These are phyloP conservation scores for Pedicia rivosa DNA, from an alignment of 2,888 invertebrate species.

Conservation along the genomic window DNA sequence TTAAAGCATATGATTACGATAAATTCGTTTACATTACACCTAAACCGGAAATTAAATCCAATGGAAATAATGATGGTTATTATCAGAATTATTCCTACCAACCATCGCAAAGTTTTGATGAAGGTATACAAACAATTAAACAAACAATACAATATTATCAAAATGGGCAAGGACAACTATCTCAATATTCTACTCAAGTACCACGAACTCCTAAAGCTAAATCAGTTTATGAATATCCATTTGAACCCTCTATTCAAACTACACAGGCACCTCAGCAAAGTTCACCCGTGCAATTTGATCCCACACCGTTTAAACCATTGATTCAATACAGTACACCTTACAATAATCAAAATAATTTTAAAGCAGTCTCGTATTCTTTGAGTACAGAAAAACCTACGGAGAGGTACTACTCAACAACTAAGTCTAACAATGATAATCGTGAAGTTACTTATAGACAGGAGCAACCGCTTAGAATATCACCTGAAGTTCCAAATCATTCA, in stretches of 20 bases:
- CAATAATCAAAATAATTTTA: conserved; percentile 25
- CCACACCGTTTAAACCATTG: conserved; percentile 47
- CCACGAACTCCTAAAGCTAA: conserved; percentile 31
- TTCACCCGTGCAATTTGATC: conserved; percentile 30
- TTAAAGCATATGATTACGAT: conserved; percentile 13
- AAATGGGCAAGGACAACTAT: conserved; percentile 34
- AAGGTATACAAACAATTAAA: conserved; percentile 35
- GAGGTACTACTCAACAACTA: conserved; percentile 35
- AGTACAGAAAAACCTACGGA: conserved; percentile 36
- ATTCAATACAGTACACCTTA: conserved; percentile 33
- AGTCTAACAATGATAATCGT: conserved; percentile 28
- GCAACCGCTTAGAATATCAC: not conserved
- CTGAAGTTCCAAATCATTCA: conserved; percentile 16
- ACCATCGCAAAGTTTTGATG: conserved; percentile 4
- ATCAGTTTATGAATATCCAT: conserved; percentile 55
- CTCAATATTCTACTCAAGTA: conserved; percentile 14
- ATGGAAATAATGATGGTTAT: conserved; percentile 14
- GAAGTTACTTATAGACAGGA: conserved; percentile 18
- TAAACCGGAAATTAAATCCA: conserved; percentile 33
- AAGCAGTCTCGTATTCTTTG: conserved; percentile 29
- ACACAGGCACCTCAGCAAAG: conserved; percentile 8
- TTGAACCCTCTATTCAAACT: conserved; percentile 40
- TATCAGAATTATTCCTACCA: conserved; percentile 8
- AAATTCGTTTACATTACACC: conserved; percentile 34
- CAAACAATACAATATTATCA: conserved; percentile 46